phyloP scores from a whole-genome alignment of 1,140 invertebrate species.

The Pteromalus puparum region DNA sequence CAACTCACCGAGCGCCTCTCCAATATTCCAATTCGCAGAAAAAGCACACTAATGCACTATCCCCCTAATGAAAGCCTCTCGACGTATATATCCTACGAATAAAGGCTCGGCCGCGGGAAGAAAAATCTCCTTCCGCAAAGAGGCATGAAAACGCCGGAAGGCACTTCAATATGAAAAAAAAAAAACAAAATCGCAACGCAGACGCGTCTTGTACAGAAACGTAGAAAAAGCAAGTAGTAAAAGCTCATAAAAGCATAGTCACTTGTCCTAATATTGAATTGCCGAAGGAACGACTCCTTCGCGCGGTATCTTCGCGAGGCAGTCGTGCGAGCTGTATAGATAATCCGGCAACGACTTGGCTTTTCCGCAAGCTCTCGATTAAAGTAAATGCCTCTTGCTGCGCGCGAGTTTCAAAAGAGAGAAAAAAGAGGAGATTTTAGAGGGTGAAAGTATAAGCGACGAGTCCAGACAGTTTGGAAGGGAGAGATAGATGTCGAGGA shows the following conservation, averaged over 20 bases:
- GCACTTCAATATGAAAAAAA: slow-evolving; percentile 6
- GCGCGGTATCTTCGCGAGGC: not conserved
- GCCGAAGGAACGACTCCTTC: not conserved
- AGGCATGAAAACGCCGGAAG: slow-evolving; percentile 1
- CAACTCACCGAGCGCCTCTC: too few species aligned
- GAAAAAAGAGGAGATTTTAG: not conserved
- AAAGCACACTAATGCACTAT: not conserved
- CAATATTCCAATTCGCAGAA: not conserved
- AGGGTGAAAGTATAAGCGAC: not conserved
- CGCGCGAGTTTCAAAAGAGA: not conserved
- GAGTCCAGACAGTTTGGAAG: not conserved
- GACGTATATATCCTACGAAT: not conserved
- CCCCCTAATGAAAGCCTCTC: not conserved
- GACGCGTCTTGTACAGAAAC: not conserved
- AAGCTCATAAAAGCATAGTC: not conserved
- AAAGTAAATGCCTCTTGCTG: not conserved
- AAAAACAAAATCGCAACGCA: not conserved
- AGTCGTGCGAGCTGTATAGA: not conserved
- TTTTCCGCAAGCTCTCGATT: not conserved
- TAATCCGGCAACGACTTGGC: not conserved
- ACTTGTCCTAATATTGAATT: slow-evolving; percentile 28
- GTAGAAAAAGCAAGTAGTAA: not conserved
- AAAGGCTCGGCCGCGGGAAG: not conserved
- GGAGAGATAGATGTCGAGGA: not conserved
- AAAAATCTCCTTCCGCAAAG: slow-evolving; percentile 10